Evolutionary conservation across 2,113 vertebrate species (phyloP), one percentile per base, ranked within the genome.

Genomic region (Perccottus glenii): DNA sequence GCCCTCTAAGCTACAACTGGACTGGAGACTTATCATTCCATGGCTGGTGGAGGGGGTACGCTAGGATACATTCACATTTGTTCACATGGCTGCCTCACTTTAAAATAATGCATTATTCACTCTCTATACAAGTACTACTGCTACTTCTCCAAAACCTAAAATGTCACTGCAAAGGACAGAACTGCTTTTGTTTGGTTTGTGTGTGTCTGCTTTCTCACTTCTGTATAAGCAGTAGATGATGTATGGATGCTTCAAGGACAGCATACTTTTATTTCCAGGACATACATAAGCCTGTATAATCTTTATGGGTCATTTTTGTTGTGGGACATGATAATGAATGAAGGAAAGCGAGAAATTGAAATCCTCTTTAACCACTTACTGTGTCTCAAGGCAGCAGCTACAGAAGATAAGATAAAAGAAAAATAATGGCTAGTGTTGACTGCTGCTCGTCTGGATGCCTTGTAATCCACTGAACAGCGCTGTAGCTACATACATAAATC

Each of bases 381-480:
- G 9, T 8, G 5, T 12, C 33, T 38, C 52, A 7, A 15, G 52
- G 32, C 52, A 35, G 5, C 51, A 27, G 19, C 49, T 3, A 32
- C 9, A n/a, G 52, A n/a, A 38, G 35, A 38, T 55, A 36, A 55
- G 32, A 55, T 33, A 3, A 38, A 36, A 12, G n/a, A 40, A 40
- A 55, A 38, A 15, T n/a, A 14, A 38, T n/a, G 52, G 12, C 52
- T 6, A 36, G 5, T n/a, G 32, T 36, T 55, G 51, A 36, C 6
- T 55, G n/a, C 50, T 52, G 50, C 50, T 52, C 9, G 32, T 32
- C 14, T 38, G 11, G 35, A 55, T 55, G 60, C 9, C 11, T 48
- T 16, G 60, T 73, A 70, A 76, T 73, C 73, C 69, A 60, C 27
- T 77, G 73, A 59, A 15, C 57, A 51, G 43, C 55, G 14, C 27